Base-by-base conservation (phyloP, 1,140 invertebrate species). In the Cephus cinctus region DNA sequence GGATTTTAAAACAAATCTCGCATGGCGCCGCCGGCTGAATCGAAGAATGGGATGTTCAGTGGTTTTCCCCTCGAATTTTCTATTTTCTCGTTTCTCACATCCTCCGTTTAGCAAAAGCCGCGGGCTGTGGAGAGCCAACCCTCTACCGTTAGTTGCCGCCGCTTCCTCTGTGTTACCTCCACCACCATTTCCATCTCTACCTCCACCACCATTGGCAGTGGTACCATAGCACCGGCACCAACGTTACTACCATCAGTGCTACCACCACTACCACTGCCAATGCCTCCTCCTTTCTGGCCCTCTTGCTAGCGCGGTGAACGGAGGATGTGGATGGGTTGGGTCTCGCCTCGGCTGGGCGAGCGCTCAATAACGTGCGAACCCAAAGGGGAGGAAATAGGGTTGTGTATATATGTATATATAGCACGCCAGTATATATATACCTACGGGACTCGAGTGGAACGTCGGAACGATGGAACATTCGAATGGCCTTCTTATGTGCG, bases 351-450 rank as follows among this genome's bases (percentile, higher is more conserved):
- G 70, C 71, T 74, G 70, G 69, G 67, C 73, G 73, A 75, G 69
- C 74, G 75, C 72, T 77, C 75, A 77, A 77, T 77, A 77, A 77
- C 69, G 73, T 76, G 73, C 74, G 72, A 76, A 77, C 61, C 70
- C 63, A 73, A 75, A 68, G 66, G 69, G 70, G 71, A 73, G 67
- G 67, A 71, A 70, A 69, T 61, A 63, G 56, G 38, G 9, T 27
- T n/a, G 27, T 11, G 56, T n/a, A n/a, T n/a, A n/a, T n/a, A n/a
- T n/a, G n/a, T n/a, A n/a, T n/a, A n/a, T n/a, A n/a, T n/a, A n/a
- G n/a, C n/a, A n/a, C n/a, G n/a, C n/a, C n/a, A n/a, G n/a, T n/a
- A n/a, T n/a, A n/a, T n/a, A n/a, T 44, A 56, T 64, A 63, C 41
- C 55, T 59, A 61, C 34, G 63, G 59, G 59, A 67, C 63, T 65